Evolutionary conservation across 2,797 vertebrate species (phyloP), one percentile per base, ranked within the genome.

Genomic region (Melopsittacus undulatus): DNA sequence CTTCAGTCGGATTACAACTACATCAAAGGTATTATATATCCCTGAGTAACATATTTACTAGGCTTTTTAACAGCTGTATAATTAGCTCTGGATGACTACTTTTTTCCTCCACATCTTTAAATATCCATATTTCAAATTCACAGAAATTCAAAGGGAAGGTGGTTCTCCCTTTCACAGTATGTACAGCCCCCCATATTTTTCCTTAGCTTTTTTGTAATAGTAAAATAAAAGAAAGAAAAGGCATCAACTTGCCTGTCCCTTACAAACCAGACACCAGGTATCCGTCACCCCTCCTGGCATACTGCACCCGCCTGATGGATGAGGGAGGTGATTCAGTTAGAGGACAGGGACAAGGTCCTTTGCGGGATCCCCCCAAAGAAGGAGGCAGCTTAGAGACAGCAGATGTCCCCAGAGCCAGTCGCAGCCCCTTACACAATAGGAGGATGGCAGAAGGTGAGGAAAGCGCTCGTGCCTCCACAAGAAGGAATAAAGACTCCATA

Each of bases 21-120:
- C 97, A 96, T 97, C 97, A 97, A 97, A 97, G 97, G 97, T 97
- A 97, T 97, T 97, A 97, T 97, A 96, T 94, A 96, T 96, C 97
- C 97, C 96, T 96, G 91, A 96, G 97, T 97, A 97, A 97, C 96
- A 88, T 97, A 97, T 97, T 97, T 97, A 97, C 95, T 94, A 86
- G 94, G 94, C 93, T 95, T 97, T 97, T 97, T 95, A 97, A 95
- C 97, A 96, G 96, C 96, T 97, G 97, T 96, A 96, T 97, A 96
- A 97, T 97, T 97, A 97, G 92, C 96, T 96, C 94, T 95, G 77
- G 96, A 96, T 96, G 92, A 96, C 93, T 94, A 87, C 95, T 92
- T 95, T 95, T 96, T 95, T 88, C 89, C 86, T 89, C 74, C 79
- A 90, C 80, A 52, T 97, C 95, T 95, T 97, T 96, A 96, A 97